These are phyloP conservation scores for Thereva unica DNA, from an alignment of 2,888 invertebrate genomes.

Conservation along the genomic window DNA sequence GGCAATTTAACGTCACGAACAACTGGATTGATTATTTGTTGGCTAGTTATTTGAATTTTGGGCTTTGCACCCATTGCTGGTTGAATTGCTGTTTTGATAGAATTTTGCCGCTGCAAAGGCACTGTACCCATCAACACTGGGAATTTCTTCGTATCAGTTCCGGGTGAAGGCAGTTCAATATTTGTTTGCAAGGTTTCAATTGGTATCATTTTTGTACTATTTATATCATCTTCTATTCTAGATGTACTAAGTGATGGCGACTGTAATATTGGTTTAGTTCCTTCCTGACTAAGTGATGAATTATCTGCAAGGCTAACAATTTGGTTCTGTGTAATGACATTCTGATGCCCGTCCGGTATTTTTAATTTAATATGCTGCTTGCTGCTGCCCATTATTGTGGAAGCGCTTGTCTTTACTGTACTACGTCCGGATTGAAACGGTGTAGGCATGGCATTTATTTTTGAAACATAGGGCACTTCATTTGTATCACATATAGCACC, in stretches of 20 bases:
- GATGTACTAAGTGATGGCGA: no score
- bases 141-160: not conserved
- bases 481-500: conserved; percentile 1
- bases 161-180: not conserved
- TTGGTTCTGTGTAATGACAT: not conserved
- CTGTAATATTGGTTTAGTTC: no score
- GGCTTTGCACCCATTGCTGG: conserved; percentile 39
- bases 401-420: conserved; percentile 8
- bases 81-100: not conserved
- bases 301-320: conserved; percentile 1
- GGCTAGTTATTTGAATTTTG: conserved; percentile 46
- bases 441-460: not conserved
- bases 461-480: not conserved
- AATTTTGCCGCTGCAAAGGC: conserved; percentile 6
- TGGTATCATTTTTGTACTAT: not conserved
- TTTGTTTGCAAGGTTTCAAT: not conserved
- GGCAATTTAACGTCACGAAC: conserved; percentile 48
- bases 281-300: not conserved
- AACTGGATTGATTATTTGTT: conserved; percentile 44
- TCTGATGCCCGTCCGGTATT: conserved; percentile 1
- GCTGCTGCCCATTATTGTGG: not conserved
- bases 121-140: not conserved
- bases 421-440: conserved; percentile 8
- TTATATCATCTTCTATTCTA: not conserved
- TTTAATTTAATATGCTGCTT: conserved; percentile 24